These are phyloP conservation scores for Saiga tatarica DNA, from an alignment of 2,113 vertebrate genomes.

Conservation along the genomic window DNA sequence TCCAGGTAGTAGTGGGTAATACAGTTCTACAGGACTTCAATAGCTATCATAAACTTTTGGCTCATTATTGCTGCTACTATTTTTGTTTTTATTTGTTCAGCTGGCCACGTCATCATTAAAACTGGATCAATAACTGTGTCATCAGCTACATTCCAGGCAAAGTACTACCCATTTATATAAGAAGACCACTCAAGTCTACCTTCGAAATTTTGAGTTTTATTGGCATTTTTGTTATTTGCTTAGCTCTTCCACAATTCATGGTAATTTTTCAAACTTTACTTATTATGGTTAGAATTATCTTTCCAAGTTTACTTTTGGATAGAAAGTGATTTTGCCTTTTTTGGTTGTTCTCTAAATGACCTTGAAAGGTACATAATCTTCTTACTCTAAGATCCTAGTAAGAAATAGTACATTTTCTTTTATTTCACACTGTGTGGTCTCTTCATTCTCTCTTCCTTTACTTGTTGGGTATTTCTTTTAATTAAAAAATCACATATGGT, in stretches of 20 bases:
- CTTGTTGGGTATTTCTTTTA: neutral
- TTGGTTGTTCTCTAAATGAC: constrained; percentile 2
- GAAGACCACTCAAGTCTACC: neutral
- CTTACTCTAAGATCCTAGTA: neutral
- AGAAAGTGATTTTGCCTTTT: constrained; percentile 34
- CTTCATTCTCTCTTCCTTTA: neutral
- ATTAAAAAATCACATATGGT: neutral
- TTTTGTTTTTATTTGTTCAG: constrained; percentile 31
- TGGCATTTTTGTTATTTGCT: neutral
- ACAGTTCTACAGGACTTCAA: constrained; percentile 1
- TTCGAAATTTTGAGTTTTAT: constrained; percentile 29
- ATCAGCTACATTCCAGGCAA: constrained; percentile 2
- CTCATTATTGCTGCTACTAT: constrained; percentile 6
- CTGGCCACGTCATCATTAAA: neutral
- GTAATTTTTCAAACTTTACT: constrained; percentile 4
- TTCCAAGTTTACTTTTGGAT: constrained; percentile 13
- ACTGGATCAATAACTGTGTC: constrained; percentile 24
- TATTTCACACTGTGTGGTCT: neutral
- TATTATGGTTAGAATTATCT: constrained; percentile 2
- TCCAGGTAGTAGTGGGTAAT: neutral
- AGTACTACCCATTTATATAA: constrained; percentile 17
- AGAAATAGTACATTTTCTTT: neutral
- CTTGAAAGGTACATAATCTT: neutral
- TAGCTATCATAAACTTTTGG: neutral
- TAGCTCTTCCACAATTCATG: neutral